These are phyloP conservation scores for Cryptoblepharus egeriae DNA, from an alignment of 2,797 vertebrate species.

Conservation along the genomic window DNA sequence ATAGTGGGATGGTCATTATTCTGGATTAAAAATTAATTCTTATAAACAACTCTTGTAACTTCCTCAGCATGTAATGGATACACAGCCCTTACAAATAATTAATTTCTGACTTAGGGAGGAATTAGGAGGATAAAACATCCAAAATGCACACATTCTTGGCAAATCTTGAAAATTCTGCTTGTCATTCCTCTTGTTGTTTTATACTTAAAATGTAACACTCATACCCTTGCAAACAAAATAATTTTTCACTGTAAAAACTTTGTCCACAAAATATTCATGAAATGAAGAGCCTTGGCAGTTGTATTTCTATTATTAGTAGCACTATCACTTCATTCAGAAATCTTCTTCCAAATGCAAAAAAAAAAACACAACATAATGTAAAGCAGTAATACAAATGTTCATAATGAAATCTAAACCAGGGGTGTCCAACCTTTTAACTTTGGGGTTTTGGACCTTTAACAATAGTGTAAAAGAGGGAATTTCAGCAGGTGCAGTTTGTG, in stretches of 20 bases:
- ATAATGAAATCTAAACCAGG: neutral
- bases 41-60: neutral
- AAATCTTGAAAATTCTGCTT: neutral
- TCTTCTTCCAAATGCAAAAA: no score
- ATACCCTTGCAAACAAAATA: neutral
- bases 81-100: neutral
- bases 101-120: neutral
- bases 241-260: neutral
- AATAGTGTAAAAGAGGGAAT: no score
- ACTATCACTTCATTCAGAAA: no score
- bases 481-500: no score
- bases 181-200: neutral
- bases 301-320: no score
- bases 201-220: neutral
- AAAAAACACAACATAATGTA: neutral
- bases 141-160: neutral
- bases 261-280: neutral
- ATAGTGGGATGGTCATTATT: neutral
- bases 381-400: neutral
- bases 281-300: neutral
- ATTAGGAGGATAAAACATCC: neutral
- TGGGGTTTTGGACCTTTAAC: no score
- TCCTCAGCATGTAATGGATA: neutral
- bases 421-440: no score
- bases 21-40: neutral